Base-by-base conservation (phyloP, 2,888 invertebrate genomes). In the Athetis lepigone region DNA sequence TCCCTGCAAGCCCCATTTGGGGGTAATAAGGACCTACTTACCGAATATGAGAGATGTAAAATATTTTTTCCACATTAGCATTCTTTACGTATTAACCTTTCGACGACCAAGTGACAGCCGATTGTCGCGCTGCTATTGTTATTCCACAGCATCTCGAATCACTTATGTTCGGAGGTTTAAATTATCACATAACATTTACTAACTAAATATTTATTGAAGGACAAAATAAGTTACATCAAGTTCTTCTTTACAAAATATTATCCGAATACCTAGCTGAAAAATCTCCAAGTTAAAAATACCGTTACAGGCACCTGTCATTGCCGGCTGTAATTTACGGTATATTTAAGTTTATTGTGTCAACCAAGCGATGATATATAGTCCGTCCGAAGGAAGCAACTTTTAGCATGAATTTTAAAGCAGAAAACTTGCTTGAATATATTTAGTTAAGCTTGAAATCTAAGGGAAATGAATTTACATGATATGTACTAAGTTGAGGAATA, bases 321-420 rank as follows among this genome's bases (percentile, higher is more conserved):
- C 55, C 23, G 49, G 19, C 42, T 68, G 46, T 70, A 78, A 80
- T 75, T 70, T 74, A 78, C 57, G 55, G 54, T 57, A 57, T 62
- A 78, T 74, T 74, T 60, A 78, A 77, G 75, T 78, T 78, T 64
- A 43, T 43, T 51, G 40, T 59, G 61, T 61, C 75, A 66, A 56
- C 63, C 43, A 62, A 42, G 66, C 52, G 39, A 74, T 80, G 81
- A 77, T 77, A 64, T 78, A 80, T 78, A 63, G 70, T 70, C 54
- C 13, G 46, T 42, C 45, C 45, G 51, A 49, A 58, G 45, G 55
- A 67, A 55, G 56, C 37, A 80, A 69, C 58, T 77, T 80, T 59
- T 27, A 77, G 60, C 66, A 68, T 70, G 63, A 74, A 78, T 78
- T 80, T 74, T 62, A 70, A 77, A 78, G 70, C 74, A 57, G 63